Base-by-base conservation (phyloP, 2,797 vertebrate species). In the Sebastes diaconus region DNA sequence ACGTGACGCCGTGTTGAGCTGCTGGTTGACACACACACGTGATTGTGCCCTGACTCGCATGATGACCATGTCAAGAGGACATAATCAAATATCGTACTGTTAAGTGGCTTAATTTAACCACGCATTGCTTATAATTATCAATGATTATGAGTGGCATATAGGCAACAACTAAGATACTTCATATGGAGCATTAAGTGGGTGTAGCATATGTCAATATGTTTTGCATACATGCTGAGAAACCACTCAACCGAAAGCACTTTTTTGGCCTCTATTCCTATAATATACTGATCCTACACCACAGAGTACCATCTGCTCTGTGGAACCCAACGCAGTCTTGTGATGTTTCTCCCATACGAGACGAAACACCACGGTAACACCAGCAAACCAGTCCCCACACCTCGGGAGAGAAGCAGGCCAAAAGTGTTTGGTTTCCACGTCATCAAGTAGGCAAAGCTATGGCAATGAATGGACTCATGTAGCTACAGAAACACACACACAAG, bases 221-320 rank as follows among this genome's bases (percentile, higher is more conserved):
- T 81, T 27, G 61, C 50, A 69, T 88, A 57, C 85, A 76, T 75
- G 84, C 80, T 90, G 75, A 78, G 68, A 84, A 81, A 67, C 65
- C 60, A 73, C 79, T 86, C 84, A 84, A 81, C 80, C 59, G 24
- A 66, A 83, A 81, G 39, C 42, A 57, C 72, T 39, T 42, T 73
- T 80, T 87, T 88, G 89, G 88, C 88, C 71, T 84, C 55, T 55
- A 4, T 78, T 85, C 42, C 60, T 32, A 55, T 70, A 73, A 82
- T 87, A 77, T 71, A 88, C 73, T 57, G 83, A 82, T 73, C 57
- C 69, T 68, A 77, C 81, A 85, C 77, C 83, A 81, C 63, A 65
- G 72, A 81, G 87, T 2, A 64, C 92, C 90, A 92, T 93, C 92
- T 94, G 91, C 46, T 91, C 73, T 32, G 73, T 74, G 69, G 25